phyloP scores from a whole-genome alignment of 2,888 invertebrate species.

The Leucophenga montana region DNA sequence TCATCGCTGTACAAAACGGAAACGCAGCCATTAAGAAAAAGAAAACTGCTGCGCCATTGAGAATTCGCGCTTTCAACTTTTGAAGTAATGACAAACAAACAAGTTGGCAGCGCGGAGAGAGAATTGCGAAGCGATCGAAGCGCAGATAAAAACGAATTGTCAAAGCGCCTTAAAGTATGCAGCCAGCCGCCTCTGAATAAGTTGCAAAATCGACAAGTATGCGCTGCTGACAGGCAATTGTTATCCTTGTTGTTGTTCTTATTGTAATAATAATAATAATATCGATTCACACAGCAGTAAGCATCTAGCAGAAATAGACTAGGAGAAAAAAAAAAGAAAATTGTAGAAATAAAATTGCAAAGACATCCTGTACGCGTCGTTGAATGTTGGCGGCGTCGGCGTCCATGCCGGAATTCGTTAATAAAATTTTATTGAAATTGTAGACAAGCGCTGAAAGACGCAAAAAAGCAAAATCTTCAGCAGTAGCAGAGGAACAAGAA shows the following conservation, averaged over 20 bases:
- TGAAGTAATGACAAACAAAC: conserved; percentile 61
- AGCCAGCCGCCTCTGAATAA: conserved; percentile 46
- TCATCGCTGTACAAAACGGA: conserved; percentile 46
- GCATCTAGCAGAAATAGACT: conserved; percentile 42
- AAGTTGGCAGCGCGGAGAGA: conserved; percentile 33
- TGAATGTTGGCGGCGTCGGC: conserved; percentile 34
- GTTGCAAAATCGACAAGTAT: conserved; percentile 68
- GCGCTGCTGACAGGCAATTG: conserved; percentile 65
- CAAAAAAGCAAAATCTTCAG: conserved; percentile 29
- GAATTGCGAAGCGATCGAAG: conserved; percentile 35
- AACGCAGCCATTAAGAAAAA: conserved; percentile 63
- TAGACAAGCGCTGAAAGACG: conserved; percentile 58
- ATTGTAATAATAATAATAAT: conserved; percentile 61
- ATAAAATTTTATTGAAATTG: conserved; percentile 72
- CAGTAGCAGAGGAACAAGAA: conserved; percentile 22
- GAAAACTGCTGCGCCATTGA: conserved; percentile 68
- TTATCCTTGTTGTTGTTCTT: conserved; percentile 48
- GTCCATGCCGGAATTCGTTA: conserved; percentile 69
- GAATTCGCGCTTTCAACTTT: conserved; percentile 52
- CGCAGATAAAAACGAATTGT: conserved; percentile 66
- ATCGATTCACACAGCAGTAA: conserved; percentile 54
- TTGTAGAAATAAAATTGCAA: conserved; percentile 25
- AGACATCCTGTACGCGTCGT: conserved; percentile 20
- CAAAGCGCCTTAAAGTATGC: conserved; percentile 68
- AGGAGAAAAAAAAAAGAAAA: conserved; percentile 9